Evolutionary conservation across 64 coral and sea anemone species (phyloP), one percentile per base, ranked within the genome.

Genomic region (Montipora cactus): DNA sequence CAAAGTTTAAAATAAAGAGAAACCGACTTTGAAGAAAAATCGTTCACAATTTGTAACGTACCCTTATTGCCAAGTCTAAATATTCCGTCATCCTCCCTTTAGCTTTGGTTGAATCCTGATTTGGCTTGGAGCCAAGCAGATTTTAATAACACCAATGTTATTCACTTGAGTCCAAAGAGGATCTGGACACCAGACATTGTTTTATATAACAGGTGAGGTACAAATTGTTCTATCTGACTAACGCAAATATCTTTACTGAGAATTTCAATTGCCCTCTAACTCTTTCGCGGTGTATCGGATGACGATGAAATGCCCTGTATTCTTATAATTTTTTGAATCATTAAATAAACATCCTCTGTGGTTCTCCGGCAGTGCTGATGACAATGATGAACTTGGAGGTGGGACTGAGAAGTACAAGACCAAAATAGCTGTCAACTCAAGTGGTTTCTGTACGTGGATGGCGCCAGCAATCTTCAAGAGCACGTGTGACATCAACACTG

Each of bases 331-430:
- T 46, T 14, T 4, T 61, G 59, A 11, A 25, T 44, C 11, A 81
- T 94, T 94, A 95, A 95, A 90, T 91, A 57, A 88, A 88, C 78
- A 88, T 76, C 92, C 93, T 87, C 79, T 98, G 84, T 89, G 93
- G 86, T 98, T 98, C 67, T 76, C 91, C 80, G 93, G 84, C 90
- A 98, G 96, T 86, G 96, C 93, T 59, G 96, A 89, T 51, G 87
- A 91, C 15, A 88, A 92, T 53, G 95, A 92, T 88, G 78, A 90
- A 72, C 89, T 98, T 57, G 76, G 81, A 55, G 96, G 96, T 5
- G 93, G 96, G 2, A 94, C 93, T 20, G 96, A 98, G 46, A 98
- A 98, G 37, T 98, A 92, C 78, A 98, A 98, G 55, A 98, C 96
- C 5, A 89, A 95, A 19, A 91, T 98, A 8, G 49, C 44, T 1